Evolutionary conservation across 2,797 vertebrate genomes (phyloP).

Genomic region (Silurus aristotelis): DNA sequence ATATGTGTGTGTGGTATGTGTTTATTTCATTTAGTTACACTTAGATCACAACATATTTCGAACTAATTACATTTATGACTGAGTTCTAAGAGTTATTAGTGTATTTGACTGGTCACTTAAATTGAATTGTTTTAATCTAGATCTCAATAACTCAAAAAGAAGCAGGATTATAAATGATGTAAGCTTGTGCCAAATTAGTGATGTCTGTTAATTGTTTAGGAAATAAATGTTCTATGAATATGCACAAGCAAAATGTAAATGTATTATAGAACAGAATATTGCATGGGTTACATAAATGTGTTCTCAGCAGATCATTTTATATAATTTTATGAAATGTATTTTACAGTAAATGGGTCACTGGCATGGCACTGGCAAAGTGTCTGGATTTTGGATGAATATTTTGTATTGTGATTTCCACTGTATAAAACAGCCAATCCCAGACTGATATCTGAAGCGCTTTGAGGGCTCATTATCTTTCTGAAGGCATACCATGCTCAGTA

Average conservation of each 20-base stretch:
- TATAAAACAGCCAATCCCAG: constrained; percentile 6
- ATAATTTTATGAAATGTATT: background rate
- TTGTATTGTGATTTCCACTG: constrained; percentile 14
- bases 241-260: background rate
- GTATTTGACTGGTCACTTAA: background rate
- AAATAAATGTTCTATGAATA: background rate
- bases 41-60: background rate
- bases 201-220: background rate
- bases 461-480: constrained; percentile 55
- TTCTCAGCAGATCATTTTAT: background rate
- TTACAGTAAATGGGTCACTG: background rate
- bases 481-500: constrained; percentile 42
- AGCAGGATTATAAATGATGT: background rate
- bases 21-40: background rate
- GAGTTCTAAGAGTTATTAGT: background rate
- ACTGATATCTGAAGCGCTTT: constrained; percentile 18
- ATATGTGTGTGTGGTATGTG: background rate
- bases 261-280: background rate
- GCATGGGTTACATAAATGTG: background rate
- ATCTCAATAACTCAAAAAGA: background rate
- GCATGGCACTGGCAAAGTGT: background rate
- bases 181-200: background rate
- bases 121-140: background rate
- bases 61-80: background rate
- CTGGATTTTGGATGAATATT: background rate